Conservation (phyloP, 1,140 invertebrate genomes). For the roundworm (Caenorhabditis elegans) region DNA sequence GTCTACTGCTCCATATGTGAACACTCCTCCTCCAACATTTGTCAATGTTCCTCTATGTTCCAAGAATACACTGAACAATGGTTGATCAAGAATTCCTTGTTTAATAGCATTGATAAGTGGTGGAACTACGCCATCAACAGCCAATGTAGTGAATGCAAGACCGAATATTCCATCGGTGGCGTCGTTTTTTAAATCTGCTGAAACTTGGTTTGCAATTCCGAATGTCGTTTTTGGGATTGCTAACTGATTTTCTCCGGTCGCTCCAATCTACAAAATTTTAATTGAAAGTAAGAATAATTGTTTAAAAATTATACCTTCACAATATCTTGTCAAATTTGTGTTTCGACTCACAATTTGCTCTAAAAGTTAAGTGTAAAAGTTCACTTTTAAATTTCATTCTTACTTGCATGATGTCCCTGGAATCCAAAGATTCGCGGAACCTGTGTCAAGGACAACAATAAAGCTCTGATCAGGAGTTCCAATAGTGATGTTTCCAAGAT, state of each 20-base stretch:
- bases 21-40: slow-evolving; percentile 39
- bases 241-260: slow-evolving; percentile 17
- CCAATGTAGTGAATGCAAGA: slow-evolving; percentile 43
- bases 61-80: slow-evolving; percentile 40
- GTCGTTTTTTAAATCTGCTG: slow-evolving; percentile 25
- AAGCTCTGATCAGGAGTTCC: slow-evolving; percentile 28
- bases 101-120: slow-evolving; percentile 45
- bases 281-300: neutral
- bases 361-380: no score
- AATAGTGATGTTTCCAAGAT: slow-evolving; percentile 40
- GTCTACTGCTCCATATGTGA: slow-evolving; percentile 47
- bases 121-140: slow-evolving; percentile 39
- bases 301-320: neutral
- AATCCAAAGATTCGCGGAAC: neutral
- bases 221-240: slow-evolving; percentile 40
- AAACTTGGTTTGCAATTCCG: slow-evolving; percentile 38
- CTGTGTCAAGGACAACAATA: slow-evolving; percentile 25
- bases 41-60: neutral
- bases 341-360: neutral
- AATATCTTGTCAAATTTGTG: slow-evolving; percentile 29
- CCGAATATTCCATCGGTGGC: slow-evolving; percentile 46
- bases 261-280: slow-evolving; percentile 25
- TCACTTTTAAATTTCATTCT: no score
- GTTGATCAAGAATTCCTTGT: slow-evolving; percentile 32
- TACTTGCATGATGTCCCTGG: neutral